Evolutionary conservation across 2,113 vertebrate genomes (phyloP).

Genomic region (Ailuropoda melanoleuca): DNA sequence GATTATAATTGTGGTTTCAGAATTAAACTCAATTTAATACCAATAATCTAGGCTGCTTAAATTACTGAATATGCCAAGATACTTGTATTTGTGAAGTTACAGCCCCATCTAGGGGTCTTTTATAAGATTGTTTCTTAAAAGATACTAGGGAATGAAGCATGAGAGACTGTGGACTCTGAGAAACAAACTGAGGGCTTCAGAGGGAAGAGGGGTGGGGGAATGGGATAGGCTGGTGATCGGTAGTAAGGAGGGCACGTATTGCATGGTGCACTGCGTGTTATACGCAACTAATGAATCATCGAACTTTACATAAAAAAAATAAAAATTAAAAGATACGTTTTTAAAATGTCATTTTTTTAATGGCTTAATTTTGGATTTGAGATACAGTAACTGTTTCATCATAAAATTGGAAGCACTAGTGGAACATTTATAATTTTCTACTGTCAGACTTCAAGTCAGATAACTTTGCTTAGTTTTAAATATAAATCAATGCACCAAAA

Average conservation of each 20-base stretch:
- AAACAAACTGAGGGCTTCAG: too few species aligned
- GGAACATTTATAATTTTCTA: background rate
- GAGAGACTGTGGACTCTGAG: too few species aligned
- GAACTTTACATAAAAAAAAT: too few species aligned
- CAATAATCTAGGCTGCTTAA: background rate
- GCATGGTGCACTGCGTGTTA: too few species aligned
- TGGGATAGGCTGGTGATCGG: too few species aligned
- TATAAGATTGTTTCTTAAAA: constrained; percentile 52
- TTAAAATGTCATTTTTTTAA: background rate
- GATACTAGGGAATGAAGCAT: background rate
- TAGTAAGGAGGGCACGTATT: too few species aligned
- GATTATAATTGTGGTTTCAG: constrained; percentile 1
- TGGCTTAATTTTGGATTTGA: constrained; percentile 28
- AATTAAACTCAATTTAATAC: background rate
- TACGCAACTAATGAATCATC: too few species aligned
- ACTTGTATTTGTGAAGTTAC: constrained; percentile 52
- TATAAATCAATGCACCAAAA: background rate
- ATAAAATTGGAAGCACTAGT: background rate
- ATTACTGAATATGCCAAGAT: background rate
- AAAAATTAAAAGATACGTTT: background rate
- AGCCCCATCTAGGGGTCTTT: constrained; percentile 68
- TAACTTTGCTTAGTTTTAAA: constrained; percentile 28
- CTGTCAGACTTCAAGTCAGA: background rate
- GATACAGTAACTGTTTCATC: background rate
- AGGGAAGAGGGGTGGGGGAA: too few species aligned